phyloP scores from a whole-genome alignment of 2,797 vertebrate genomes.

The Margarornis squamiger region DNA sequence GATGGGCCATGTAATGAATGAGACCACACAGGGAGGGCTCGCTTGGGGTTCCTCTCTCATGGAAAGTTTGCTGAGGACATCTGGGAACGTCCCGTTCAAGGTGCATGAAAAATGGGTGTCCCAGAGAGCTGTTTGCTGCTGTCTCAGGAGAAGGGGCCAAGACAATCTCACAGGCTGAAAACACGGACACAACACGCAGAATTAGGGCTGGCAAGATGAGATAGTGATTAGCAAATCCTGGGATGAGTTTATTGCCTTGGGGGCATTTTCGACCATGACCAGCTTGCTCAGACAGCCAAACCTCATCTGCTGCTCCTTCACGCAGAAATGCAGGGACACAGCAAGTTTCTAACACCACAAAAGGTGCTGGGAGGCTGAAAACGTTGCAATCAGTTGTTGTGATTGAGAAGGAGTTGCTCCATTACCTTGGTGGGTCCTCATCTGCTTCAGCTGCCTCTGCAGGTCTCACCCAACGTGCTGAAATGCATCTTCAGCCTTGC shows the following conservation, averaged over 20 bases:
- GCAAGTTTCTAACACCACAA: neutral
- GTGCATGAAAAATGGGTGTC: neutral
- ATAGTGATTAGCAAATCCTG: neutral
- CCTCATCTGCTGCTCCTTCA: neutral
- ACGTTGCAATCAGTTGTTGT: rapidly evolving
- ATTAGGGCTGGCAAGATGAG: neutral
- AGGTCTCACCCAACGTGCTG: neutral
- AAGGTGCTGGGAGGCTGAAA: neutral
- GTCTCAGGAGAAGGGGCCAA: neutral
- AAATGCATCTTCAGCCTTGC: conserved; percentile 49
- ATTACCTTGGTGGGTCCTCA: neutral
- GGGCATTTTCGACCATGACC: neutral
- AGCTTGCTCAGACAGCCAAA: neutral
- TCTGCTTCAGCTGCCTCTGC: neutral
- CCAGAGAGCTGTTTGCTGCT: neutral
- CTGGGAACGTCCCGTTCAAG: neutral
- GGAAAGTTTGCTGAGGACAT: neutral
- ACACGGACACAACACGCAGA: neutral
- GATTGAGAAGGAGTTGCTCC: neutral
- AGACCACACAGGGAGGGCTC: neutral
- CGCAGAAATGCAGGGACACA: neutral
- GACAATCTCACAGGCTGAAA: neutral
- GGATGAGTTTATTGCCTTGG: neutral
- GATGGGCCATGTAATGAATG: neutral
- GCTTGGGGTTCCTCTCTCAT: neutral